Conservation (phyloP, 2,113 vertebrate species). For the Athene noctua region DNA sequence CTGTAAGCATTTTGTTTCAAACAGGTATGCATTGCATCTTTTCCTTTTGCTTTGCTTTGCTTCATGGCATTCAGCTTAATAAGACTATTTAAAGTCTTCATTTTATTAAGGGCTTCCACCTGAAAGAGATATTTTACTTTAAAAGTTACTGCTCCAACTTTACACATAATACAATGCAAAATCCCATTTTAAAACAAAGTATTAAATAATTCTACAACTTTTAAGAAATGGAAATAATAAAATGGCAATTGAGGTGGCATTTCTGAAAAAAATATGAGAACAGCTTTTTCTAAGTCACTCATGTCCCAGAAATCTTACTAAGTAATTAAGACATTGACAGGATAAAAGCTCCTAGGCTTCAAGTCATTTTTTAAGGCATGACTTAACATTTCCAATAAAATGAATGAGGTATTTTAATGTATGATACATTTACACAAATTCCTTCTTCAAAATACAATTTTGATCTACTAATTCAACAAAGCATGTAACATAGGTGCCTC, state of each 20-base stretch:
- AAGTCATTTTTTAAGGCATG: neutral
- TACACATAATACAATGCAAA: neutral
- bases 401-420: fast-evolving
- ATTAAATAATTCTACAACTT: neutral
- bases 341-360: neutral
- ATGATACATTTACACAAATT: neutral
- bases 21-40: conserved; percentile 93
- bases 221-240: neutral
- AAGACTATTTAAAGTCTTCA: conserved; percentile 93
- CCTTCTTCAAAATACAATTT: neutral
- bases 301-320: neutral
- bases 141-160: neutral
- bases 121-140: conserved; percentile 65
- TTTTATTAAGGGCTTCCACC: conserved; percentile 96
- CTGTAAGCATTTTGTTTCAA: conserved; percentile 91
- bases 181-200: neutral
- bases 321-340: neutral
- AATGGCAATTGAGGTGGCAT: neutral
- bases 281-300: neutral
- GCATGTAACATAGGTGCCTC: neutral
- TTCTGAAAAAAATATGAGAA: neutral
- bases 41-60: conserved; percentile 87
- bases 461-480: neutral
- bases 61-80: conserved; percentile 95
- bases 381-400: neutral